These are phyloP conservation scores for Toxotes jaculatrix DNA, from an alignment of 2,113 vertebrate species.

Conservation along the genomic window DNA sequence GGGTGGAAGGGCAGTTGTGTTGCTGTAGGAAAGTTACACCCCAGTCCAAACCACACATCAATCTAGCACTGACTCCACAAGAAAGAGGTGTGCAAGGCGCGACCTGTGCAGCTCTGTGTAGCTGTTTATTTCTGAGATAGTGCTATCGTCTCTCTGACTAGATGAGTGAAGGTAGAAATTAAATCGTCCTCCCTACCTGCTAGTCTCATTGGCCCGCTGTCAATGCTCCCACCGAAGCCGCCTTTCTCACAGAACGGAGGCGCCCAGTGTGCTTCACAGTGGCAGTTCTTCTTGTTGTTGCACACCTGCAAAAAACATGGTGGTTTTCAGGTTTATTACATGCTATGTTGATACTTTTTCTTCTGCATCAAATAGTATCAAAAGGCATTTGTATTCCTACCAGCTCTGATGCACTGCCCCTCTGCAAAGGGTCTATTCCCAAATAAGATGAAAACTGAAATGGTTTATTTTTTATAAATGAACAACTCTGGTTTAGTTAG, in stretches of 20 bases:
- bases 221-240: constrained; percentile 94
- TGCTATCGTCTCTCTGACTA: constrained; percentile 30
- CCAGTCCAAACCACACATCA: constrained; percentile 38
- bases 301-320: constrained; percentile 88
- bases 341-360: not conserved
- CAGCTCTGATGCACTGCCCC: not conserved
- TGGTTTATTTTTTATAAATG: constrained; percentile 23
- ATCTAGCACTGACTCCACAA: constrained; percentile 26
- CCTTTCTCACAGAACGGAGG: constrained; percentile 91
- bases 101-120: constrained; percentile 21
- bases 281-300: constrained; percentile 98
- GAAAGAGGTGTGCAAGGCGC: constrained; percentile 19
- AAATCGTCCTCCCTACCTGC: constrained; percentile 84
- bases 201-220: constrained; percentile 92
- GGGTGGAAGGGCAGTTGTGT: constrained; percentile 1
- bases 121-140: constrained; percentile 19
- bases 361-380: not conserved
- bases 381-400: not conserved
- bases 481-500: not conserved
- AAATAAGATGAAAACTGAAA: constrained; percentile 2
- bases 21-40: constrained; percentile 25
- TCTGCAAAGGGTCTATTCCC: not conserved
- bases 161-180: constrained; percentile 21
- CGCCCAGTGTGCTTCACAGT: constrained; percentile 95
- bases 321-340: not conserved